Evolutionary conservation across 2,113 vertebrate species (phyloP), one percentile per base, ranked within the genome.

Genomic region (Chionomys nivalis): DNA sequence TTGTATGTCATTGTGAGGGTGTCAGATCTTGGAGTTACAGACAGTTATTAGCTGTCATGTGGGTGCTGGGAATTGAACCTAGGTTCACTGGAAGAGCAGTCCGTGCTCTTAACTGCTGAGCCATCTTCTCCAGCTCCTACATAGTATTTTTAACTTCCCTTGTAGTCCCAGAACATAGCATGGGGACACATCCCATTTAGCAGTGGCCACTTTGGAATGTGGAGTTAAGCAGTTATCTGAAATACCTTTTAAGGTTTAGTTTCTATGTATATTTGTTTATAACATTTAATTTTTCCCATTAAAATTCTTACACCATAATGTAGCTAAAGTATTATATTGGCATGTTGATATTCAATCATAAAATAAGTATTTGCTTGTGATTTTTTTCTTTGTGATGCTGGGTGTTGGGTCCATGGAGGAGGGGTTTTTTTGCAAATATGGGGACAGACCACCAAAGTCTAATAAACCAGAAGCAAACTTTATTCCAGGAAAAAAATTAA

Each of bases 301-400:
- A 13, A 70, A 52, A 72, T 52, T 52, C 47, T 47, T 52, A 6
- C 5, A 21, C 4, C 55, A 72, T 13, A 23, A 36, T 70, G 31
- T 94, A 58, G 28, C 63, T 94, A 33, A 73, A 78, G n/a, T 70
- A 58, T 61, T 47, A 68, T n/a, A 76, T 42, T 89, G 33, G 49
- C 65, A 21, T 10, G 47, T 68, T n/a, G 61, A 65, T 44, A 33
- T 44, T 31, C 77, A 96, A 65, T 14, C 7, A 33, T 89, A 68
- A 93, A 79, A 44, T 77, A 33, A 68, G 2, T 85, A 88, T 92
- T 33, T 94, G 70, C 87, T 13, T 93, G 79, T 86, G n/a, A 33
- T 47, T 83, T 87, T 89, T 47, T 47, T 86, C 63, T 66, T 87
- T 85, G n/a, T 44, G 13, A 16, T 85, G 21, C 28, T 76, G 10